Conservation (phyloP, 2,797 vertebrate species). For the Danio aesculapii region DNA sequence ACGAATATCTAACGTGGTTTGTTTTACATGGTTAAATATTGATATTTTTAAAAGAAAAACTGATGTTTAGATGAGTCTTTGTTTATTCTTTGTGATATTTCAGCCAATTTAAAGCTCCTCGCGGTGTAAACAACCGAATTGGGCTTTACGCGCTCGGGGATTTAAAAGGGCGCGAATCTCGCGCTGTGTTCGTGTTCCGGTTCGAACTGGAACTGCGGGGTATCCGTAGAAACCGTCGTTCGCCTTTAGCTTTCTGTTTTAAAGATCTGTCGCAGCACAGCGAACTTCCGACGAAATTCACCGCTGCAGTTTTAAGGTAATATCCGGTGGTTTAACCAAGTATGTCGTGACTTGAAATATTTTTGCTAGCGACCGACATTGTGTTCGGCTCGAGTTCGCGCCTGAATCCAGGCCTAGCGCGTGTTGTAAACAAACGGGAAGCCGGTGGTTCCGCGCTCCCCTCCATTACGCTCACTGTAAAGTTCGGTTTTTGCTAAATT, state of each 20-base stretch:
- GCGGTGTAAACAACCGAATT: slow-evolving; percentile 1
- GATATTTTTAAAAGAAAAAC: background rate
- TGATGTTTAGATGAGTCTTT: no score
- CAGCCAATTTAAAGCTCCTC: background rate
- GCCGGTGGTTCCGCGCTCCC: slow-evolving; percentile 27
- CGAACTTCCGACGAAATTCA: background rate
- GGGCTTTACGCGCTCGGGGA: slow-evolving; percentile 42
- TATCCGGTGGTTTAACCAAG: background rate
- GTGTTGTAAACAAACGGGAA: slow-evolving; percentile 47
- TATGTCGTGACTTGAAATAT: background rate
- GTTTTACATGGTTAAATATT: background rate
- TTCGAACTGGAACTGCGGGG: slow-evolving; percentile 50
- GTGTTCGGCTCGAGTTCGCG: background rate
- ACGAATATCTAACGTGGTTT: background rate
- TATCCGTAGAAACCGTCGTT: slow-evolving; percentile 42
- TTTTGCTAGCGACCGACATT: background rate
- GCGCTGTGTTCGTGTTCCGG: slow-evolving; percentile 40
- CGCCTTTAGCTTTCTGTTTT: slow-evolving; percentile 26
- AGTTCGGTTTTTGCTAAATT: background rate
- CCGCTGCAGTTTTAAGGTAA: background rate
- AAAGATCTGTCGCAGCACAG: slow-evolving; percentile 39
- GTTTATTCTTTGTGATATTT: background rate
- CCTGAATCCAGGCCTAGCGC: slow-evolving; percentile 29
- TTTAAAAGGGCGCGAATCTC: slow-evolving; percentile 48
- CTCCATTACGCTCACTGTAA: background rate